A percentile compares a stretch with the other conserved stretches of the same genome.
Evolutionary conservation across 1,140 invertebrate genomes (phyloP).

Genomic region (Zophobas atratus): DNA sequence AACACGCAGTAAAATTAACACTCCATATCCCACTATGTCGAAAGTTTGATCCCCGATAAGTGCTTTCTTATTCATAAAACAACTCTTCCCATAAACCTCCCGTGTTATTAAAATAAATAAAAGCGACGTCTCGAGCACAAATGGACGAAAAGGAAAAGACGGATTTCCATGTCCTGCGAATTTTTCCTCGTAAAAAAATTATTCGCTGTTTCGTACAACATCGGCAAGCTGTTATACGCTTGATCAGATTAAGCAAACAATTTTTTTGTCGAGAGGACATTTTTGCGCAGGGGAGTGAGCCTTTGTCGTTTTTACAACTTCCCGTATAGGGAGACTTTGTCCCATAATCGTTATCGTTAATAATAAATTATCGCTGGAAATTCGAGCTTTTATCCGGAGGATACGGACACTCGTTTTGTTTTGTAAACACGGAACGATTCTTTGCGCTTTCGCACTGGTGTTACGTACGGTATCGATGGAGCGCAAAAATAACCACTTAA

Average conservation of each 20-base stretch:
- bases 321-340: background rate
- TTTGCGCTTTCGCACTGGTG: too few relatives aligned
- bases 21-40: background rate
- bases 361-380: background rate
- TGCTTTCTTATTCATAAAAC: conserved; percentile 1
- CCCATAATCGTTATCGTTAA: background rate
- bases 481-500: too few relatives aligned
- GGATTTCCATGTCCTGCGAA: too few relatives aligned
- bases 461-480: too few relatives aligned
- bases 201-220: background rate
- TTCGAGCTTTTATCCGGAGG: background rate
- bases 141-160: background rate
- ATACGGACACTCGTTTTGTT: too few relatives aligned
- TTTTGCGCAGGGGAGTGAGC: background rate
- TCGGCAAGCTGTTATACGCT: background rate
- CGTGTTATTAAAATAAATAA: background rate
- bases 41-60: background rate
- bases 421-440: too few relatives aligned
- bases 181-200: too few relatives aligned
- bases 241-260: conserved; percentile 19
- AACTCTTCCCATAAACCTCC: background rate
- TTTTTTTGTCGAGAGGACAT: conserved; percentile 6
- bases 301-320: background rate
- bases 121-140: background rate
- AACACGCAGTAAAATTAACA: too few relatives aligned